These are phyloP conservation scores for Carettochelys insculpta DNA, from an alignment of 2,113 vertebrate species.

Conservation along the genomic window DNA sequence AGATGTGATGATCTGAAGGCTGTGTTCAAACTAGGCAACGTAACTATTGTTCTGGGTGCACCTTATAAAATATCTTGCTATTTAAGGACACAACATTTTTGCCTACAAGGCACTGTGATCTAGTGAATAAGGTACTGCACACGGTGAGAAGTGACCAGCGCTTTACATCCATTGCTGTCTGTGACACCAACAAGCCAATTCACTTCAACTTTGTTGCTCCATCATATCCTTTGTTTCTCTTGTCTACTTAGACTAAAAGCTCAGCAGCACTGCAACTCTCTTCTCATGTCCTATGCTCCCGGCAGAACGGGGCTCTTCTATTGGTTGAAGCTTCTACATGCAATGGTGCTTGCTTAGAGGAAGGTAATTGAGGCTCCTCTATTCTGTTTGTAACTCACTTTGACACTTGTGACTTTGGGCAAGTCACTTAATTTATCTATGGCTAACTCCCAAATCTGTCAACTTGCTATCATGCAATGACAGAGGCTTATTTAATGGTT, in stretches of 20 bases:
- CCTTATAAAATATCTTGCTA: background rate
- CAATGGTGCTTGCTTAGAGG: background rate
- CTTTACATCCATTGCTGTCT: accelerated
- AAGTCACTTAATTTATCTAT: background rate
- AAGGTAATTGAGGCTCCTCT: background rate
- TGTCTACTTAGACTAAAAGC: background rate
- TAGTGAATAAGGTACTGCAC: accelerated
- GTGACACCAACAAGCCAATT: background rate
- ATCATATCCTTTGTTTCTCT: background rate
- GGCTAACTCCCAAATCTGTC: background rate
- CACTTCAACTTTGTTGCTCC: background rate
- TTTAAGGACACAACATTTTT: accelerated
- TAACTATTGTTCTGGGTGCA: accelerated
- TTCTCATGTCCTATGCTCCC: no score
- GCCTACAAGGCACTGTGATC: background rate
- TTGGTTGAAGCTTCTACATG: background rate
- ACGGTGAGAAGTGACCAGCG: background rate
- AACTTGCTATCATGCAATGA: background rate
- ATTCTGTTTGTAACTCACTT: background rate
- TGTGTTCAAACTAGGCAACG: accelerated
- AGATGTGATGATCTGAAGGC: accelerated
- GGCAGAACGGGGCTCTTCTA: background rate
- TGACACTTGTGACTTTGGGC: background rate
- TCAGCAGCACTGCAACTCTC: background rate
- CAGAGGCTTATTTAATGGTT: background rate